phyloP scores from a whole-genome alignment of 2,113 vertebrate species.

The Rhinolophus sinicus region DNA sequence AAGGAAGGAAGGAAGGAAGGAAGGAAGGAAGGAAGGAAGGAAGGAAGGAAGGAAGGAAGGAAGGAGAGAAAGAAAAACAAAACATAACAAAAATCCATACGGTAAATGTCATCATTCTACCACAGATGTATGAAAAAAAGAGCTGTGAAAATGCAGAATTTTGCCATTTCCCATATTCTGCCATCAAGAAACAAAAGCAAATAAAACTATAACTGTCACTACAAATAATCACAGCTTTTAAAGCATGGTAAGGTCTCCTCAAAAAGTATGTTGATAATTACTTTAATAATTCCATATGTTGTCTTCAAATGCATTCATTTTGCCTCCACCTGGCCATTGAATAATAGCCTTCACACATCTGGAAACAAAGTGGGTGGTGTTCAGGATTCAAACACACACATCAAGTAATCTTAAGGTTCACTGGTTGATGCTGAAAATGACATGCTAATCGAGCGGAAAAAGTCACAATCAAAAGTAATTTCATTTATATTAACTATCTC shows the following conservation, averaged over 20 bases:
- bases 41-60: too few relatives aligned
- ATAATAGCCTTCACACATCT: neutral
- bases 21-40: too few relatives aligned
- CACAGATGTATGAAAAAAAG: neutral
- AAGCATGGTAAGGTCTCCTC: neutral
- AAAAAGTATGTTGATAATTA: neutral
- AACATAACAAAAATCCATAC: neutral
- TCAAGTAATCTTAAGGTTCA: neutral
- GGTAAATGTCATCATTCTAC: neutral
- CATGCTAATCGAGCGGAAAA: neutral
- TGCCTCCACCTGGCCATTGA: neutral
- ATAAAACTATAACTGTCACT: neutral
- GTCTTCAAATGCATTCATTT: neutral
- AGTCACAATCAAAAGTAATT: neutral
- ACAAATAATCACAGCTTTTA: constrained; percentile 19
- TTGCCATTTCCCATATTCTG: neutral
- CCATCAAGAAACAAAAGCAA: constrained; percentile 25
- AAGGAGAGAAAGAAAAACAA: neutral
- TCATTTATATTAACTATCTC: neutral
- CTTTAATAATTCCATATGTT: neutral
- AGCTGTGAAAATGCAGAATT: constrained; percentile 9
- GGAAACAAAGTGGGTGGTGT: neutral
- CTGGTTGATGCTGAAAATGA: neutral
- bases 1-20: too few relatives aligned
- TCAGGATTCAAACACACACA: neutral